Evolutionary conservation across 92 coral and sea anemone species (phyloP).

Genomic region (Montipora capitata): DNA sequence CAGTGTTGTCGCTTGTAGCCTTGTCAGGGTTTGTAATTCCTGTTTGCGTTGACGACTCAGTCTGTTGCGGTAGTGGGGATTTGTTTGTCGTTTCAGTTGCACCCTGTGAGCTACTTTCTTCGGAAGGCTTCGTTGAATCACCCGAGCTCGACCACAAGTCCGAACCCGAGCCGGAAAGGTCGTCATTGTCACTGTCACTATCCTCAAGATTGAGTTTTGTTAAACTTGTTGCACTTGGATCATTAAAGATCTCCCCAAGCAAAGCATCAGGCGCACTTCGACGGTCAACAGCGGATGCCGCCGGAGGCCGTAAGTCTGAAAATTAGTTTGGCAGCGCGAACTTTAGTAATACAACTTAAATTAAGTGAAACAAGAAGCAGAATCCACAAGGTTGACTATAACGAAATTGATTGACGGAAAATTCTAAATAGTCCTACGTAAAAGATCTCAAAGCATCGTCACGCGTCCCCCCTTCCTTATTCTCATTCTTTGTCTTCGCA

Average conservation of each 20-base stretch:
- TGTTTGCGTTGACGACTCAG: constrained; percentile 45
- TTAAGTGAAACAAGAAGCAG: background rate
- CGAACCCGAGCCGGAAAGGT: constrained; percentile 89
- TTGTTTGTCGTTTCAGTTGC: constrained; percentile 48
- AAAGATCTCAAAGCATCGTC: too few species aligned
- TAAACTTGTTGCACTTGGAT: constrained; percentile 89
- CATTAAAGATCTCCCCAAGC: constrained; percentile 93
- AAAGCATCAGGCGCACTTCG: constrained; percentile 93
- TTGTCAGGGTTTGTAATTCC: constrained; percentile 20
- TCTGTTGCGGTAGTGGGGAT: constrained; percentile 31
- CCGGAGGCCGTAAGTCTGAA: constrained; percentile 76
- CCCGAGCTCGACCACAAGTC: constrained; percentile 87
- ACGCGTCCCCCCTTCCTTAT: too few species aligned
- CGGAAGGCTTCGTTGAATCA: constrained; percentile 81
- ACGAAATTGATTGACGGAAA: background rate
- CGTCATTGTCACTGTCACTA: constrained; percentile 70
- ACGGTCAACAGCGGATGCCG: constrained; percentile 82
- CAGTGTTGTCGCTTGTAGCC: constrained; percentile 30
- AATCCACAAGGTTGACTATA: background rate
- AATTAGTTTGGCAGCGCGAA: constrained; percentile 50
- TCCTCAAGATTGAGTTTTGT: constrained; percentile 87
- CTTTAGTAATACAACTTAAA: constrained; percentile 33
- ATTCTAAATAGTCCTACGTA: too few species aligned
- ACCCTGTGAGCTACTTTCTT: constrained; percentile 49
- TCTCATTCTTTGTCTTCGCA: too few species aligned